Evolutionary conservation across 2,888 invertebrate species (phyloP), one percentile per base, ranked within the genome.

Genomic region (Idaea biselata): DNA sequence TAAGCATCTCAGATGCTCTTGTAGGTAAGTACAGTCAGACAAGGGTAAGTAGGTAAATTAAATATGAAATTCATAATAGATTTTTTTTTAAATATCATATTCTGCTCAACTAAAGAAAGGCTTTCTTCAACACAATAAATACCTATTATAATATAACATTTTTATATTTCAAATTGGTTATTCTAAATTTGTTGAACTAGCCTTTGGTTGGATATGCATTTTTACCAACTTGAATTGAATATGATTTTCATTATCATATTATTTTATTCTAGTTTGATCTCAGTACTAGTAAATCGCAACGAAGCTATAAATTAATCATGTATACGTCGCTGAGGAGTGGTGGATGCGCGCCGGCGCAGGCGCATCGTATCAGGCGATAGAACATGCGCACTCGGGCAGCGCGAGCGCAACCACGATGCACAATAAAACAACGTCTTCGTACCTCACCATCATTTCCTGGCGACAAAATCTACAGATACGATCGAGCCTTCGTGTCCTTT

Each of bases 251-350:
- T 33, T 44, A 44, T 44, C 8, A 44, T 89, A 86, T 85, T 83
- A 89, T 90, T 89, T 82, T 79, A 87, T 85, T 84, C 87, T 83
- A 81, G 80, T 78, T 78, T 73, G 81, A 78, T 80, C 76, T 78
- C 72, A 74, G 83, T 80, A 79, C 82, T 82, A 75, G 82, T 86
- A 87, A 87, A 87, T 85, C 80, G 84, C 89, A 87, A 83, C 81
- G 73, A 80, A 73, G 81, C 89, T 80, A 91, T 91, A 91, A 91
- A 91, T 91, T 90, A 91, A 91, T 91, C 91, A 91, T 91, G 91
- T 91, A 87, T 80, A 84, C 90, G 85, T 82, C 75, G 18, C 62
- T 61, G 57, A 63, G 59, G 64, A 62, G 67, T 60, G 62, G 66
- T 64, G 70, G 75, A 79, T 82, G 82, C 80, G 84, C 80, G 83